These are phyloP conservation scores for Ptilorrhoa leucosticta DNA, from an alignment of 2,113 vertebrate genomes.

Conservation along the genomic window DNA sequence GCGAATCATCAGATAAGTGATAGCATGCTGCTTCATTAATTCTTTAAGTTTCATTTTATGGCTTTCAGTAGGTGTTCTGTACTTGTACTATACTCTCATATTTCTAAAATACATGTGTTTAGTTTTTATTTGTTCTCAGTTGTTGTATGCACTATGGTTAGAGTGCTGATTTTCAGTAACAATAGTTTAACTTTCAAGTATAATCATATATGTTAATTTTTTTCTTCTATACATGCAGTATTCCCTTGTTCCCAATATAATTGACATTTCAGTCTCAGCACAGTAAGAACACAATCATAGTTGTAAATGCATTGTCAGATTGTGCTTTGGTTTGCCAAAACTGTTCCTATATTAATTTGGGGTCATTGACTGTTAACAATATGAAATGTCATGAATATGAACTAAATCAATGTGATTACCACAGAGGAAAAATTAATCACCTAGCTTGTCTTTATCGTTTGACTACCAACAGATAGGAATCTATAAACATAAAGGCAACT, in stretches of 20 bases:
- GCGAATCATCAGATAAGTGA: not conserved
- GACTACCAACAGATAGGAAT: conserved; percentile 37
- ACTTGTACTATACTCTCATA: not conserved
- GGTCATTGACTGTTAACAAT: conserved; percentile 49
- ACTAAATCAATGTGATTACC: conserved; percentile 58
- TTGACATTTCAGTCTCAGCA: conserved; percentile 12
- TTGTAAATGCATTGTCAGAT: conserved; percentile 34
- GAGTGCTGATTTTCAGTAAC: not conserved
- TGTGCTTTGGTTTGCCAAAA: conserved; percentile 42
- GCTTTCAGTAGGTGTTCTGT: not conserved
- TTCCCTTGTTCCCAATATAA: not conserved
- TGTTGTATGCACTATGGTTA: not conserved
- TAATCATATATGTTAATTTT: not conserved
- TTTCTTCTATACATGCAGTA: not conserved
- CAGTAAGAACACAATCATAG: not conserved
- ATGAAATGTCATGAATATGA: conserved; percentile 57
- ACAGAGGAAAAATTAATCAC: conserved; percentile 59
- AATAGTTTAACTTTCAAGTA: not conserved
- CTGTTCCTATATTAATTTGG: conserved; percentile 35
- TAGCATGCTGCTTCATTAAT: not conserved
- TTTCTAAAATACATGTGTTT: not conserved
- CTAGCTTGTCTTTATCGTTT: conserved; percentile 48
- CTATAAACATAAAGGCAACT: conserved; percentile 41
- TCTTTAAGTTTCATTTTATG: not conserved
- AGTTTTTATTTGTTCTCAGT: not conserved